These are phyloP conservation scores for Oceanodroma leucorhoa DNA, from an alignment of 2,797 vertebrate genomes.

Conservation along the genomic window DNA sequence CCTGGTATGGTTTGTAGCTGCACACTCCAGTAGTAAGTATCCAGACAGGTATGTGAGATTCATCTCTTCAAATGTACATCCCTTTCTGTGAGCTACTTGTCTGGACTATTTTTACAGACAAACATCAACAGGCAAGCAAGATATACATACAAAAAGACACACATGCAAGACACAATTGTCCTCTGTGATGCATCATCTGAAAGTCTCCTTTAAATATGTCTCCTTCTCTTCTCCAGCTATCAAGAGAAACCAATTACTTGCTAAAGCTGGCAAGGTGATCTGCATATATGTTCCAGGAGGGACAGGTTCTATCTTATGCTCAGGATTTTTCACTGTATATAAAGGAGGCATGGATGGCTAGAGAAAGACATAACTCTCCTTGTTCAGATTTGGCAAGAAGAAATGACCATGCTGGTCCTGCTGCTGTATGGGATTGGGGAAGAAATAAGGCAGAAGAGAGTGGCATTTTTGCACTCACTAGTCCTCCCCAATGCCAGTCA, in stretches of 20 bases:
- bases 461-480: not conserved
- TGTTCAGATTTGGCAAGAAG: not conserved
- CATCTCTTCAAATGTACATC: not conserved
- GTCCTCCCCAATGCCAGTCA: not conserved
- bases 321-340: not conserved
- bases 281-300: not conserved
- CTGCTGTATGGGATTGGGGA: not conserved
- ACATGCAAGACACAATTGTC: fast-evolving
- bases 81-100: not conserved
- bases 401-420: not conserved
- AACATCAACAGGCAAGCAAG: not conserved
- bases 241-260: not conserved
- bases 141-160: not conserved
- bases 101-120: not conserved
- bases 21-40: not conserved
- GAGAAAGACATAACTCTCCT: not conserved
- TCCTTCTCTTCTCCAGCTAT: not conserved
- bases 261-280: not conserved
- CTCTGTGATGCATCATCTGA: not conserved
- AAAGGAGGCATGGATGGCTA: not conserved
- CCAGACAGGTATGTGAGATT: not conserved
- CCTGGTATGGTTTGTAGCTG: not conserved
- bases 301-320: not conserved
- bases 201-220: not conserved
- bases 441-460: not conserved